Evolutionary conservation across 2,888 invertebrate species (phyloP), one percentile per base, ranked within the genome.

Genomic region (Chrysolina americana): DNA sequence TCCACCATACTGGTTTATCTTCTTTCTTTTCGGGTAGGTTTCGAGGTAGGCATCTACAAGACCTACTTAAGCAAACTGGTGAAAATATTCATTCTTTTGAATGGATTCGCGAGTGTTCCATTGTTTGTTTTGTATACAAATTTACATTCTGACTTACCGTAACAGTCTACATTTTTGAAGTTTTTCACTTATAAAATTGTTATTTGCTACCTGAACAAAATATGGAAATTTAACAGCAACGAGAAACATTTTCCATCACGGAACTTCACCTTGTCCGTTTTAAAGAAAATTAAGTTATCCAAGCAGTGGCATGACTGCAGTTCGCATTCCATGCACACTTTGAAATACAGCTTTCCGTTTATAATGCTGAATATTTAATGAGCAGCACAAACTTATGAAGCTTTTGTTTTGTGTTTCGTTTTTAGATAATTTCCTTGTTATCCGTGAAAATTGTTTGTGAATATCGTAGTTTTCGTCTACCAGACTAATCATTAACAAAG

Each of bases 241-340:
- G 28, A 68, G 73, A 69, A 73, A 65, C 65, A 70, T 73, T 73
- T 73, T 70, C 65, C 70, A 66, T 68, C 41, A 48, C 63, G 23
- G 63, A 70, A 66, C 72, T 74, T 71, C 73, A 77, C 68, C 77
- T 71, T 81, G 83, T 83, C 83, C 83, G 78, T 81, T 81, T 79
- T 78, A 80, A 81, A 81, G 83, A 81, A 83, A 84, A 84, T 83
- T 83, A 84, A 84, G 83, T 83, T 84, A 83, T 83, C 82, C 81
- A 81, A 81, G 80, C 81, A 81, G 82, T 81, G 81, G 82, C 81
- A 81, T 79, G 82, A 81, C 82, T 81, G 81, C 81, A 80, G 80
- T 83, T 82, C 36, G 78, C 82, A 81, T 82, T 81, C 82, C 81
- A n/a, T n/a, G n/a, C n/a, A 80, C 83, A 83, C 72, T 76, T 71